A percentile compares a stretch with the other conserved stretches of the same genome.
Conservation (phyloP, 2,113 vertebrate species). For the Fulica atra region DNA sequence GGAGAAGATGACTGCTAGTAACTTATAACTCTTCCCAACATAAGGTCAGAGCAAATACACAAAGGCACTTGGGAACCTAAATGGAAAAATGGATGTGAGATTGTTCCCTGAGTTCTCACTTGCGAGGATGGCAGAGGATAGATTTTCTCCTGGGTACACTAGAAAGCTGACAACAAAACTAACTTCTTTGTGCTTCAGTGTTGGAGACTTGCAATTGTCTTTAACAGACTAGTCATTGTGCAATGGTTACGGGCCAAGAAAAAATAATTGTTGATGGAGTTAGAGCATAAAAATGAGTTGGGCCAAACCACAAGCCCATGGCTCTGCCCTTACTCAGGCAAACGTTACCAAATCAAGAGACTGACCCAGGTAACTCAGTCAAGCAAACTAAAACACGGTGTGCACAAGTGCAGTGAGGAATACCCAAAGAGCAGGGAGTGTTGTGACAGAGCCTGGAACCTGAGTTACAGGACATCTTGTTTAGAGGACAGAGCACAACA, state of each 20-base stretch:
- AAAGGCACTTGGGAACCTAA: conserved; percentile 31
- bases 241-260: background rate
- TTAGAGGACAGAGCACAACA: background rate
- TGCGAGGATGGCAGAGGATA: background rate
- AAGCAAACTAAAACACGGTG: background rate
- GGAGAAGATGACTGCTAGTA: conserved; percentile 21
- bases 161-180: conserved; percentile 18
- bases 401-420: background rate
- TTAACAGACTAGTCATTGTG: background rate
- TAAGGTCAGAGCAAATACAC: conserved; percentile 51
- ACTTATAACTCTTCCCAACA: conserved; percentile 34
- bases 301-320: background rate
- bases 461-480: background rate
- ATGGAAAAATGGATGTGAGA: conserved; percentile 47
- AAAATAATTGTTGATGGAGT: background rate
- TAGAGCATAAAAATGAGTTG: background rate
- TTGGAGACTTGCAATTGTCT: background rate
- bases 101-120: conserved; percentile 33
- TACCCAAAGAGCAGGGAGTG: background rate
- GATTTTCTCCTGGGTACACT: conserved; percentile 12
- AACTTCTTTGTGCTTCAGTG: background rate
- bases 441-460: background rate
- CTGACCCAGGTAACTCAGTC: background rate
- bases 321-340: background rate
- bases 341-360: background rate